Evolutionary conservation across 2,888 invertebrate genomes (phyloP).

Genomic region (Pollenia labialis): DNA sequence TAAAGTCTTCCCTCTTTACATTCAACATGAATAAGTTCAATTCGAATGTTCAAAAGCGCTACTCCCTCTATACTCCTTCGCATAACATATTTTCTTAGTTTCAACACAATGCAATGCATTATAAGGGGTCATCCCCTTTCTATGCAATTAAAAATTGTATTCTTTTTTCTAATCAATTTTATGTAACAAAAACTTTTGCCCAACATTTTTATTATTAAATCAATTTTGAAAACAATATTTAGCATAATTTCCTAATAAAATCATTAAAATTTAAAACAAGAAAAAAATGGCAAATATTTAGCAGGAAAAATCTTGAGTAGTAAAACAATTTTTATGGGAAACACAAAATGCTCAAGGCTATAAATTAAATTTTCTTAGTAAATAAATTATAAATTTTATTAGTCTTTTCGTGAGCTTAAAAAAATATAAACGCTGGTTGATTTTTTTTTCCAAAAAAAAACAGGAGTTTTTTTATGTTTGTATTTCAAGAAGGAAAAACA

Average conservation of each 20-base stretch:
- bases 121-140: no score
- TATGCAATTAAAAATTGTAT: no score
- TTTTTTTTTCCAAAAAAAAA: slow-evolving; percentile 23
- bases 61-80: no score
- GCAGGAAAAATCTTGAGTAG: background rate
- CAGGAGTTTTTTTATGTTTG: background rate
- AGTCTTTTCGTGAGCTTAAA: slow-evolving; percentile 10
- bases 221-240: slow-evolving; percentile 27
- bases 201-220: slow-evolving; percentile 23
- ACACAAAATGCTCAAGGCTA: slow-evolving; percentile 54
- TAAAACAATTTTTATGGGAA: background rate
- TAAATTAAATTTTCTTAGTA: slow-evolving; percentile 66
- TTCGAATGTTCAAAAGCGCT: no score
- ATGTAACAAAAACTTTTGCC: background rate
- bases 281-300: slow-evolving; percentile 25
- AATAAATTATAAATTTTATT: slow-evolving; percentile 69
- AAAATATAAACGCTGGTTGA: slow-evolving; percentile 11
- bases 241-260: slow-evolving; percentile 28
- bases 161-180: background rate
- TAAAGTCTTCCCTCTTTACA: no score
- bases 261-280: slow-evolving; percentile 12
- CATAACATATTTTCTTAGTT: no score
- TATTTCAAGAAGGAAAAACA: slow-evolving; percentile 33
- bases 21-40: no score
- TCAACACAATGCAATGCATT: no score